A percentile compares a stretch with the other conserved stretches of the same genome.
These are phyloP conservation scores for Dendrocincla fuliginosa DNA, from an alignment of 2,797 vertebrate species.

Conservation along the genomic window DNA sequence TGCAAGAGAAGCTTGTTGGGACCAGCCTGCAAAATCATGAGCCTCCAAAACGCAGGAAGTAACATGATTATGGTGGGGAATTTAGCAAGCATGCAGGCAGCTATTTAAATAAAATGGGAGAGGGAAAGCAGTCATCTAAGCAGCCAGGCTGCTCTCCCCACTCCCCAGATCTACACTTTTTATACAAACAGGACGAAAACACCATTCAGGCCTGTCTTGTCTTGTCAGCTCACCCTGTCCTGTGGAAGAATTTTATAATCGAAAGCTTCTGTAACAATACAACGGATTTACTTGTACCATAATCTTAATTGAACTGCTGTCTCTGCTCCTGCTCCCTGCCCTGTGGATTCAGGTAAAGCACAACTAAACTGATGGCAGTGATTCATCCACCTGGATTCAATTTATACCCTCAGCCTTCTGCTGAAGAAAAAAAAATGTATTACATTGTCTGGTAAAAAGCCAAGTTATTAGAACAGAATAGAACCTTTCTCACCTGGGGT, in stretches of 20 bases:
- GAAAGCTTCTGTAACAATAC: neutral
- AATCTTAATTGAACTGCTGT: constrained; percentile 27
- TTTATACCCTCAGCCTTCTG: constrained; percentile 44
- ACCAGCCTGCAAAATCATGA: neutral
- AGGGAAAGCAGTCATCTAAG: neutral
- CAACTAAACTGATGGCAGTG: constrained; percentile 26
- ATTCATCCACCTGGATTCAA: constrained; percentile 47
- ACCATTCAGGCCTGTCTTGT: neutral
- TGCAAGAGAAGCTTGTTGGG: neutral
- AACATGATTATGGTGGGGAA: neutral
- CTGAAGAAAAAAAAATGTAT: constrained; percentile 18
- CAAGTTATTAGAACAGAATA: constrained; percentile 47
- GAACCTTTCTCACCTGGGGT: constrained; percentile 25
- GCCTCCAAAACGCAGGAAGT: neutral
- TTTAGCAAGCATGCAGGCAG: neutral
- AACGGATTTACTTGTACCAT: constrained; percentile 6
- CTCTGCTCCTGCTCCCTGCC: neutral
- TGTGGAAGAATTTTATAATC: neutral
- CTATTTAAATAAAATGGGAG: neutral
- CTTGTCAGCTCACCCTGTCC: neutral
- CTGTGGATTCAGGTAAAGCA: constrained; percentile 29
- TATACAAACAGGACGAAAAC: neutral
- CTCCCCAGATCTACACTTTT: neutral
- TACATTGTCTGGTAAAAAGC: constrained; percentile 41
- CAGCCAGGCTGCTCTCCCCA: neutral